phyloP scores from a whole-genome alignment of 1,140 invertebrate species.

The Zaprionus africanus region DNA sequence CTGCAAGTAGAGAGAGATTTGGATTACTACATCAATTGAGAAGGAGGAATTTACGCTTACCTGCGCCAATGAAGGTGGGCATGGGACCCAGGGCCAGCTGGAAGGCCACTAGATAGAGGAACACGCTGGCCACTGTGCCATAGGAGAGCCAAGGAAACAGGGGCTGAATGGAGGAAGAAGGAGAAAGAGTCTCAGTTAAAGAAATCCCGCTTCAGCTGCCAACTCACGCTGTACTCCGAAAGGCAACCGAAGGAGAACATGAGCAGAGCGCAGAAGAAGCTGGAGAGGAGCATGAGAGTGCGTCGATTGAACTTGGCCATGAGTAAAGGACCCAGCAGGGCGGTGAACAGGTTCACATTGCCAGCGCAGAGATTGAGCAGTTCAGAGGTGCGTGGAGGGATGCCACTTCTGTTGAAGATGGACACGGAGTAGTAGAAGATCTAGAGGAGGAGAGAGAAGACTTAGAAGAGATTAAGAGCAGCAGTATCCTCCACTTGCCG shows the following conservation, averaged over 20 bases:
- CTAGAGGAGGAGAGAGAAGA: slow-evolving; percentile 70
- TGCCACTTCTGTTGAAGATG: slow-evolving; percentile 87
- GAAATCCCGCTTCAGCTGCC: not conserved
- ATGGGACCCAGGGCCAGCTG: slow-evolving; percentile 93
- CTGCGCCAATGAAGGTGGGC: slow-evolving; percentile 90
- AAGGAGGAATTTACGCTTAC: slow-evolving; percentile 19
- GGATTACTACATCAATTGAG: not conserved
- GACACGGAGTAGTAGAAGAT: slow-evolving; percentile 90
- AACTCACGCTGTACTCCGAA: slow-evolving; percentile 85
- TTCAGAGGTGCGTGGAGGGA: slow-evolving; percentile 85
- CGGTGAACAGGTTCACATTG: slow-evolving; percentile 88
- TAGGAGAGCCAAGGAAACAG: slow-evolving; percentile 86
- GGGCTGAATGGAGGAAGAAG: slow-evolving; percentile 80
- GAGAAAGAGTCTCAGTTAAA: not conserved
- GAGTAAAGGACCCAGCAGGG: slow-evolving; percentile 86
- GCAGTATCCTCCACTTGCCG: slow-evolving; percentile 86
- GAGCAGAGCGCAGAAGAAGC: slow-evolving; percentile 84
- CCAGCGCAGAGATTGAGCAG: slow-evolving; percentile 89
- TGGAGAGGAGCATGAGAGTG: slow-evolving; percentile 86
- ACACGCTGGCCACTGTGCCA: slow-evolving; percentile 87
- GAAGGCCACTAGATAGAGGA: slow-evolving; percentile 91
- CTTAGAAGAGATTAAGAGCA: not conserved
- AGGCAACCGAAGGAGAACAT: slow-evolving; percentile 86
- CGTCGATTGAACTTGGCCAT: slow-evolving; percentile 86
- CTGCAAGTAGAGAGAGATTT: slow-evolving; percentile 78